Evolutionary conservation across 2,113 vertebrate genomes (phyloP).

Genomic region (Ahaetulla prasina): DNA sequence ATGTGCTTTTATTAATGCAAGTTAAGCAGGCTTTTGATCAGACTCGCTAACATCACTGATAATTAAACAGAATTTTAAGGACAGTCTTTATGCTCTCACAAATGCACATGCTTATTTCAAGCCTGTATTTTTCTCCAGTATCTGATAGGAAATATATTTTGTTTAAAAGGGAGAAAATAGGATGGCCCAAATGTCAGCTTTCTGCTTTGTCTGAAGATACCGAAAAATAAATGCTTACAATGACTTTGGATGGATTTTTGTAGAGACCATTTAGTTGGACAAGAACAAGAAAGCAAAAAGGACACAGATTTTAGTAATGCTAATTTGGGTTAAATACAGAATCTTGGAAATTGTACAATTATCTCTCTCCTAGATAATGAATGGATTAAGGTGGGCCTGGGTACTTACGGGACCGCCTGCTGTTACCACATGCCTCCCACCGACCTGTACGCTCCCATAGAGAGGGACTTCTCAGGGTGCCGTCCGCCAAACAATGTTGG

Average conservation of each 20-base stretch:
- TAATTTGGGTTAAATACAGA: background rate
- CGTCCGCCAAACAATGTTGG: no score
- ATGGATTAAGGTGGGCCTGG: background rate
- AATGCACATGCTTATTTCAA: background rate
- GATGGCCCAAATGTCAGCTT: background rate
- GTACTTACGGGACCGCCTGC: no score
- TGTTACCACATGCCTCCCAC: no score
- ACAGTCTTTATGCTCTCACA: conserved; percentile 1
- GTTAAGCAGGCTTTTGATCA: accelerated
- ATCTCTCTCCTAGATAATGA: background rate
- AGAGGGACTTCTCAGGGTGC: no score
- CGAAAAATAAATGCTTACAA: background rate
- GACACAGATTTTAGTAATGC: background rate
- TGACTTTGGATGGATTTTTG: background rate
- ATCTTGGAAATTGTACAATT: background rate
- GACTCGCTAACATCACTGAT: accelerated
- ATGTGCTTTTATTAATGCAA: background rate
- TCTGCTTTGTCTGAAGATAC: background rate
- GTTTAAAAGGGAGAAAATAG: conserved; percentile 6
- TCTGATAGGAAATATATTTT: background rate
- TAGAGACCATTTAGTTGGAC: background rate
- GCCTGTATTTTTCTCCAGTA: conserved; percentile 16
- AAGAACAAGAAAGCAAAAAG: background rate
- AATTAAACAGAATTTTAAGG: background rate
- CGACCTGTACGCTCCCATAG: no score